Conservation (phyloP, 2,888 invertebrate species). For the Parnassius orleans region DNA sequence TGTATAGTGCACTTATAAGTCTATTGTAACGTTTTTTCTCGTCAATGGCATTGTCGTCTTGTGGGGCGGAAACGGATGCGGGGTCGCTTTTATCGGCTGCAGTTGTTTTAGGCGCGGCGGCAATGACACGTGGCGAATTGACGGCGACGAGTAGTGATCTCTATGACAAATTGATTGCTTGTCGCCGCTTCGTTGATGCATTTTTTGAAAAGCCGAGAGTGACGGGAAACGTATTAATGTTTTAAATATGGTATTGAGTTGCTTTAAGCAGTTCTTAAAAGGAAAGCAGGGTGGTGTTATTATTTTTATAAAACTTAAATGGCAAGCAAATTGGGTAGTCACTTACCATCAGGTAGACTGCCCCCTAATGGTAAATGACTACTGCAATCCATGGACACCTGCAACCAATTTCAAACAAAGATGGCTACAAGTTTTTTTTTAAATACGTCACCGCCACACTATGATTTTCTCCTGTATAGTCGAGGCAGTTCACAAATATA, state of each 20-base stretch:
- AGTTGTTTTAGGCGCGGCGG: conserved; percentile 50
- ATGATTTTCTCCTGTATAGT: too few species aligned
- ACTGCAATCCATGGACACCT: too few species aligned
- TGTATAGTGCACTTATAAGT: conserved; percentile 11
- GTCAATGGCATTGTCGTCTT: conserved; percentile 46
- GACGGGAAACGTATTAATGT: not conserved
- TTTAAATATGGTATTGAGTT: not conserved
- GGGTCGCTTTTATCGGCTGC: conserved; percentile 53
- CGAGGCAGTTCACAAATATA: too few species aligned
- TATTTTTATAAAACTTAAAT: not conserved
- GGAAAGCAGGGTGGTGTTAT: not conserved
- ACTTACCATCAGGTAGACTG: too few species aligned
- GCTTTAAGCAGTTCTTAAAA: not conserved
- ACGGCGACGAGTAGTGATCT: conserved; percentile 37
- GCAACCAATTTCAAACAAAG: too few species aligned
- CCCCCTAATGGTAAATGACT: too few species aligned
- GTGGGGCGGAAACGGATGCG: conserved; percentile 69
- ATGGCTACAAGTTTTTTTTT: too few species aligned
- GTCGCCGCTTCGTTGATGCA: conserved; percentile 6
- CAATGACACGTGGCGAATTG: conserved; percentile 44
- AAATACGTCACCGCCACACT: too few species aligned
- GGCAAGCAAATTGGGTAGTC: too few species aligned
- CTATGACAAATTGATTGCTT: conserved; percentile 48
- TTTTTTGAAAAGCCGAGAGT: conserved; percentile 2
- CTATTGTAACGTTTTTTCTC: conserved; percentile 33